Evolutionary conservation across 2,888 invertebrate species (phyloP).

Genomic region (Fragum fragum): DNA sequence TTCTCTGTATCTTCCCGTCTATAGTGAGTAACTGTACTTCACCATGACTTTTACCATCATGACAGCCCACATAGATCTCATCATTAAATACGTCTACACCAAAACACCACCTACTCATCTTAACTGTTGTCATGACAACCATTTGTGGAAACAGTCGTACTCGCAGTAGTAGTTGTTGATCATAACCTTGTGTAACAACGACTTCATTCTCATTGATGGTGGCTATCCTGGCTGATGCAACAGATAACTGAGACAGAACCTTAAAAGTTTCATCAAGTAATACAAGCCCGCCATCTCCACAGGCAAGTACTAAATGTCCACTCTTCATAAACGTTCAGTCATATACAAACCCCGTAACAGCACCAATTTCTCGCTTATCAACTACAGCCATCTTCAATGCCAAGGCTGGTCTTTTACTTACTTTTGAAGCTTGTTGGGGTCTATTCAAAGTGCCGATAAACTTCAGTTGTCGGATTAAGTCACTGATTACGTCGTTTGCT

Average conservation of each 20-base stretch:
- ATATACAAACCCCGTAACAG: neutral
- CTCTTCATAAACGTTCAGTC: neutral
- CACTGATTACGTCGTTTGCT: neutral
- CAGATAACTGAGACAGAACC: neutral
- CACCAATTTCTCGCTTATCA: neutral
- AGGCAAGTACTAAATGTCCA: neutral
- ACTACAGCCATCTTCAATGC: neutral
- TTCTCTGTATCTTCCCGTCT: neutral
- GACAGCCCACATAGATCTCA: slow-evolving; percentile 11
- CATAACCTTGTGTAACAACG: neutral
- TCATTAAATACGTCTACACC: slow-evolving; percentile 15
- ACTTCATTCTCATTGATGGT: neutral
- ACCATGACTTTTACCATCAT: neutral
- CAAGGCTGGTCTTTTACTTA: too few species aligned
- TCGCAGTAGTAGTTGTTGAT: neutral
- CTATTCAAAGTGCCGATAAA: neutral
- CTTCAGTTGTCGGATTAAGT: neutral
- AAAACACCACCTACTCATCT: neutral
- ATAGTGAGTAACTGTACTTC: slow-evolving; percentile 6
- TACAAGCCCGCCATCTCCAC: neutral
- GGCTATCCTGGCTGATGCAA: neutral
- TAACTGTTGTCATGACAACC: slow-evolving; percentile 5
- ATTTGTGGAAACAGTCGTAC: slow-evolving; percentile 4
- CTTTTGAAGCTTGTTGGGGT: neutral
- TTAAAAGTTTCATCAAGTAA: slow-evolving; percentile 10